A percentile compares a stretch with the other conserved stretches of the same genome.
Evolutionary conservation across 2,113 vertebrate genomes (phyloP).

Genomic region (Archilochus colubris): DNA sequence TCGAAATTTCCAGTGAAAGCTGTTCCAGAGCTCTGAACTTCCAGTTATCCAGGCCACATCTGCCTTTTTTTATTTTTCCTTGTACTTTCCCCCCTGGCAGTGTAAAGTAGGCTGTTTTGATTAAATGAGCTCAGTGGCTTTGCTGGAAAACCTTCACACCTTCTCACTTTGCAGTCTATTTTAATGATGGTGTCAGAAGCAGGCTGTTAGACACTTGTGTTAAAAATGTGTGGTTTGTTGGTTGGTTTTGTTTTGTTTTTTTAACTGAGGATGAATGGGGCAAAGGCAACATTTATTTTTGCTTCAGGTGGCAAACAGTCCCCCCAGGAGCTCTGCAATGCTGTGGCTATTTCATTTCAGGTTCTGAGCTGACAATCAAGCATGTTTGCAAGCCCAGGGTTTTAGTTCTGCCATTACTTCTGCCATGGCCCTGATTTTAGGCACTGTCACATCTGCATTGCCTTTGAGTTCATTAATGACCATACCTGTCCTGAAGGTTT

Average conservation of each 20-base stretch:
- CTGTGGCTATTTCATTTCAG: too few species aligned
- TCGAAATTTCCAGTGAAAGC: not conserved
- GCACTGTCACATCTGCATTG: not conserved
- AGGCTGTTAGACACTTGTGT: not conserved
- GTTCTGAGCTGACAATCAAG: not conserved
- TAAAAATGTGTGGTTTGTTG: not conserved
- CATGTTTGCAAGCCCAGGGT: not conserved
- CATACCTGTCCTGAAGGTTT: not conserved
- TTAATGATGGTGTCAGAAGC: not conserved
- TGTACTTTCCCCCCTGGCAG: not conserved
- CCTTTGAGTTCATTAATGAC: not conserved
- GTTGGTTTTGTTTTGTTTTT: too few species aligned
- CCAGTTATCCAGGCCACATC: not conserved
- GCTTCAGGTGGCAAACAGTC: not conserved
- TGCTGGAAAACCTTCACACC: not conserved
- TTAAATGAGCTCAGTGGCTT: not conserved
- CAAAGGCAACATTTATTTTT: not conserved
- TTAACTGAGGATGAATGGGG: not conserved
- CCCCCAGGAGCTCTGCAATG: not conserved
- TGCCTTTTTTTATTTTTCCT: not conserved
- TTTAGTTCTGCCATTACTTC: not conserved
- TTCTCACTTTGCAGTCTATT: not conserved
- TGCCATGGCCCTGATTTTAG: not conserved
- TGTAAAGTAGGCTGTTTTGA: not conserved
- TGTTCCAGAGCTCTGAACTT: not conserved